Percentiles rank a stretch among this genome's conserved stretches.
phyloP scores from a whole-genome alignment of 2,113 vertebrate genomes.

The Oncorhynchus clarkii region DNA sequence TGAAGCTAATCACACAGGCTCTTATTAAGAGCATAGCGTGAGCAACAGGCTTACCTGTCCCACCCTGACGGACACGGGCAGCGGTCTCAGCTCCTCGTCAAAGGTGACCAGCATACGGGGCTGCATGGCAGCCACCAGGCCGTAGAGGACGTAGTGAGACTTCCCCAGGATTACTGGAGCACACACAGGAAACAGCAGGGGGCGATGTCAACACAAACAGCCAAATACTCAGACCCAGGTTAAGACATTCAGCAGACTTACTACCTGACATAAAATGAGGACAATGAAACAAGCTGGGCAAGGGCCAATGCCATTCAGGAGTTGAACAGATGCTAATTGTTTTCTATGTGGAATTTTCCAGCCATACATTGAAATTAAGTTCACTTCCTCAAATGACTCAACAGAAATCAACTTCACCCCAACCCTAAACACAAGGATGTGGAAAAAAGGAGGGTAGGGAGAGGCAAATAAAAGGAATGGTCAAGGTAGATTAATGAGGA shows the following conservation, averaged over 20 bases:
- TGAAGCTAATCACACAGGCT: neutral
- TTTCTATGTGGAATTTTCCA: neutral
- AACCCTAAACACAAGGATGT: neutral
- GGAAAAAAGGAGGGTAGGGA: neutral
- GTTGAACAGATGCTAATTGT: too few relatives aligned
- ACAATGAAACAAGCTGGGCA: too few relatives aligned
- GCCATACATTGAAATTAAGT: neutral
- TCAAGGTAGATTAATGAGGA: neutral
- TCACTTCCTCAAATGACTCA: too few relatives aligned
- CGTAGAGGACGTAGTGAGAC: constrained; percentile 94
- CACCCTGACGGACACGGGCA: constrained; percentile 93
- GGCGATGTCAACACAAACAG: neutral
- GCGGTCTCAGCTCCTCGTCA: constrained; percentile 90
- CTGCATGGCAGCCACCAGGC: constrained; percentile 97
- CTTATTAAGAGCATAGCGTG: neutral
- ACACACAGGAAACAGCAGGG: constrained; percentile 33
- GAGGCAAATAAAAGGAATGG: neutral
- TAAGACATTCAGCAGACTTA: neutral
- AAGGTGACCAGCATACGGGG: constrained; percentile 98
- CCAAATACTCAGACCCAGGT: neutral
- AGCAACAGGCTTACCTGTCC: constrained; percentile 83
- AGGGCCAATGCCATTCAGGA: too few relatives aligned
- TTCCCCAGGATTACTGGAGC: constrained; percentile 91
- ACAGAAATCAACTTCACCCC: too few relatives aligned
- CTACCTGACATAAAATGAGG: too few relatives aligned